Base-by-base conservation (phyloP, 2,888 invertebrate genomes). In the Meteorus colon region DNA sequence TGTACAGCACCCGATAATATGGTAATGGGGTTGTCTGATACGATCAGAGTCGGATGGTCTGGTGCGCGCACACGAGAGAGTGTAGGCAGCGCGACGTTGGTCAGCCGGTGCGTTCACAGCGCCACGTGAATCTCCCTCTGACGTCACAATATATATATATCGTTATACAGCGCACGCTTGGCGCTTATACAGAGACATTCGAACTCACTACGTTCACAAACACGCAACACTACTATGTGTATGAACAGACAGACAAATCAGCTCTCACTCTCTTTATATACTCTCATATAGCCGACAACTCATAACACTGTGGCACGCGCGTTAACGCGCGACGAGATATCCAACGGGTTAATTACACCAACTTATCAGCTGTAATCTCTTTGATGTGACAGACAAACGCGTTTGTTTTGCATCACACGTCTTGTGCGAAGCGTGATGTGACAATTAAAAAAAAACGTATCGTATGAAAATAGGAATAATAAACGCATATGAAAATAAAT, bases 21-120 rank as follows among this genome's bases (percentile, higher is more conserved):
- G 81, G 80, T 78, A 83, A 83, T 83, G 73, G 75, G 65, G 34
- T 66, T 51, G 59, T 48, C 62, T 76, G 83, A 79, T 83, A 82
- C 80, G 81, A 81, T 77, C 75, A 63, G 71, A 63, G 66, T 55
- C 75, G 83, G 77, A 80, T 79, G 78, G 65, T 45, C 5, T 72
- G 19, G 12, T 19, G 51, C 34, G 12, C 34, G 55, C 60, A 68
- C 69, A 72, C 16, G 72, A 51, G 4, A 60, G 34, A 19, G 60
- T 34, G 34, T 12, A 73, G 51, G 62, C 45, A 2, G 31, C 37
- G 29, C 29, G 12, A 41, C 31, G 12, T 14, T 51, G 34, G 55
- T 51, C 69, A 69, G 55, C 69, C 55, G 55, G 48, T 51, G 51
- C 31, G 31, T 55, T 69, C 69, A 19, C 69, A 69, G n/a, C 69